phyloP scores from a whole-genome alignment of 2,797 vertebrate species.

The Pipistrellus pygmaeus region DNA sequence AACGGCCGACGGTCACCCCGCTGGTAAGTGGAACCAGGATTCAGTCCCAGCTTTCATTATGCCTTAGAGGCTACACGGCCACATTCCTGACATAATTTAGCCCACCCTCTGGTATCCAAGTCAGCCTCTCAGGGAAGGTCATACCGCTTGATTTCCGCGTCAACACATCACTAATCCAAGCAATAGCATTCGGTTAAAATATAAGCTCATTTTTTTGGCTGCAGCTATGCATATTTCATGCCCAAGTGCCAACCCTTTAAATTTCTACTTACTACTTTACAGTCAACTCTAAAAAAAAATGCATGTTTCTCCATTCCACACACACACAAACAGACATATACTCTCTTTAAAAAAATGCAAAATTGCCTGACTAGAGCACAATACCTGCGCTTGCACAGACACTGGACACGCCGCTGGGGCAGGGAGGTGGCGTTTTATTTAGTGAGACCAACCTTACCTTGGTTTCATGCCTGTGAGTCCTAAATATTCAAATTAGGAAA shows the following conservation, averaged over 20 bases:
- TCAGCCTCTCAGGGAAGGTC: neutral
- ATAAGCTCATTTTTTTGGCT: neutral
- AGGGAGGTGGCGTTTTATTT: rapidly evolving
- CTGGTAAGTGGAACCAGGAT: neutral
- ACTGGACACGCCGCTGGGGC: rapidly evolving
- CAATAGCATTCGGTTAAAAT: neutral
- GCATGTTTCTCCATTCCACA: neutral
- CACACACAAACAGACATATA: too few relatives aligned
- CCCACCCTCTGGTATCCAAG: neutral
- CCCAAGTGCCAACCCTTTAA: neutral
- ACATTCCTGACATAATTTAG: neutral
- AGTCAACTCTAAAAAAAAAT: neutral
- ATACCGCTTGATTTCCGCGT: neutral
- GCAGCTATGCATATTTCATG: neutral
- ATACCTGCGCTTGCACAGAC: neutral
- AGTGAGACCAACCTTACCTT: neutral
- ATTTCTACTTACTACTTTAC: conserved; percentile 14
- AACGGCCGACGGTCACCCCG: neutral
- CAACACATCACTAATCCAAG: neutral
- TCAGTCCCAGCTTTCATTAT: neutral
- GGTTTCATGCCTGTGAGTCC: neutral
- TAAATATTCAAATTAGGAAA: neutral
- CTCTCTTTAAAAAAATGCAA: neutral
- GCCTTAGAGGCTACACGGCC: neutral
- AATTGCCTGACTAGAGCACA: neutral